Conservation (phyloP, 2,113 vertebrate species). For the Picathartes gymnocephalus region DNA sequence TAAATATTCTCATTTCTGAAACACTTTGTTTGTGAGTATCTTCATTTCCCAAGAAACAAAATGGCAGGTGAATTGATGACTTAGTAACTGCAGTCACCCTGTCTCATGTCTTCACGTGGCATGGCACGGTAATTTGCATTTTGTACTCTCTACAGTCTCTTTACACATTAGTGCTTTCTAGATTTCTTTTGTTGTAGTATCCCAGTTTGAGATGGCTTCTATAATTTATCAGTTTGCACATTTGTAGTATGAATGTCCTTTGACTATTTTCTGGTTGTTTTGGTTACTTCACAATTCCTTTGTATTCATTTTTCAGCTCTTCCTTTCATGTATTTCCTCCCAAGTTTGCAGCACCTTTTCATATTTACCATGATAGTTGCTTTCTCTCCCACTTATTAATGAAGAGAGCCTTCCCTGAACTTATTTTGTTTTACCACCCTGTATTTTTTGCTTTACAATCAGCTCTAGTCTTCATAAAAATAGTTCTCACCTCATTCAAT, state of each 20-base stretch:
- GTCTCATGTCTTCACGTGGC: background rate
- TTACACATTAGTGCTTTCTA: background rate
- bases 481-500: background rate
- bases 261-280: background rate
- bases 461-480: background rate
- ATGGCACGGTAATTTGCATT: background rate
- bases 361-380: background rate
- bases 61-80: background rate
- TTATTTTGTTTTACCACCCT: background rate
- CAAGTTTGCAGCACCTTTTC: background rate
- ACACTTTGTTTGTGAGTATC: background rate
- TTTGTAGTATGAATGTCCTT: background rate
- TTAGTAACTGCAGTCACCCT: background rate
- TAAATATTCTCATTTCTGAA: background rate
- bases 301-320: background rate
- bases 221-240: background rate
- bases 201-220: background rate
- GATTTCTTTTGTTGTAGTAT: background rate
- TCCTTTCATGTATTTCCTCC: background rate
- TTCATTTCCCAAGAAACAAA: background rate
- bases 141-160: background rate
- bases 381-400: background rate
- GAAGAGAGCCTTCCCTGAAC: background rate
- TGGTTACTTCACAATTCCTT: background rate
- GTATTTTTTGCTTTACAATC: background rate